Evolutionary conservation across 1,140 invertebrate species (phyloP).

Genomic region (Littorina saxatilis): DNA sequence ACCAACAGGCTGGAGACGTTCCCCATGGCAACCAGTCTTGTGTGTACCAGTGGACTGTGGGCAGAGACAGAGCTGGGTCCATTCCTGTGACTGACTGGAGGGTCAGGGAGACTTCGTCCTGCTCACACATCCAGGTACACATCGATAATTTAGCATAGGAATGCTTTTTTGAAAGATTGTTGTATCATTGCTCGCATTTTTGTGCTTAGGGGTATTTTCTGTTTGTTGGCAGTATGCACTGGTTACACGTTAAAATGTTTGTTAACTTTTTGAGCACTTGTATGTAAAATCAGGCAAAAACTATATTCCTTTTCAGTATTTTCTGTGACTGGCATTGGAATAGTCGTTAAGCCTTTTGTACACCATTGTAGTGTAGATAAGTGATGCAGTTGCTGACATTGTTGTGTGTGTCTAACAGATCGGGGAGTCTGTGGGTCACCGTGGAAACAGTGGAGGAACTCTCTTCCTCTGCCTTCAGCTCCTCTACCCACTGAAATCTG

Average conservation of each 20-base stretch:
- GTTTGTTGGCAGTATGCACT: no score
- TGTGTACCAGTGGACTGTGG: slow-evolving; percentile 15
- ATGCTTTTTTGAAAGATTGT: background rate
- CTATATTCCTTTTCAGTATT: no score
- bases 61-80: background rate
- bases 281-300: no score
- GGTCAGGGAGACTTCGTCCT: background rate
- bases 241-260: no score
- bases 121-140: slow-evolving; percentile 8
- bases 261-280: no score
- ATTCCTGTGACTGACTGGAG: background rate
- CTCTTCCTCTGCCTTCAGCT: background rate
- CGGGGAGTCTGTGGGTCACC: background rate
- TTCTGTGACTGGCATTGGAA: no score
- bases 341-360: no score
- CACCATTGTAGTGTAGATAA: no score
- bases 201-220: no score
- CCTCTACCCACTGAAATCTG: background rate
- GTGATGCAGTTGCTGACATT: no score
- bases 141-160: background rate
- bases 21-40: background rate
- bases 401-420: slow-evolving; percentile 24
- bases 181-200: background rate
- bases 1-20: background rate
- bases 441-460: background rate